Evolutionary conservation across 2,797 vertebrate species (phyloP), one percentile per base, ranked within the genome.

Genomic region (Loriculus beryllinus): DNA sequence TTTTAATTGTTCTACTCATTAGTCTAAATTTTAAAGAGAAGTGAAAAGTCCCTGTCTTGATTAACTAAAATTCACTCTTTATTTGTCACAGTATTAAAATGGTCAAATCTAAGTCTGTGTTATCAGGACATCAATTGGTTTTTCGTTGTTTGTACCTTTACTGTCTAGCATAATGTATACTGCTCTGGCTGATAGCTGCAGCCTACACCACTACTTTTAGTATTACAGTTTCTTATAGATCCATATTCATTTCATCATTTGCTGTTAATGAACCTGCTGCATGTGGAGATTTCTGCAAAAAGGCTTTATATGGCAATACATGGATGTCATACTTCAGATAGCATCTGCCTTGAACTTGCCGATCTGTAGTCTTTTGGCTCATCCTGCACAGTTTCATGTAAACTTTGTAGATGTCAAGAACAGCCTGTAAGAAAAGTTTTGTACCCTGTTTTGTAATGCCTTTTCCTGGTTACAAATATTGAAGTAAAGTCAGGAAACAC

Each of bases 271-370:
- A 96, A 95, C 39, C 51, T 92, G 57, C 78, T 92, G 88, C 83
- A 80, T 89, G 54, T 88, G 96, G 91, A 95, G 93, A 92, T 96
- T 96, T 96, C 71, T 97, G 76, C 83, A 85, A 17, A 93, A 95
- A 95, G 91, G 74, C 96, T 97, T 79, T 59, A 92, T 96, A 68
- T 96, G 91, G 87, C 75, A 95, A 83, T 86, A 85, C 15, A 43
- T 86, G 95, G 84, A 92, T 97, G 93, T 93, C 88, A 86, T 82
- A 19, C 49, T 51, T 56, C 88, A 93, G 52, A 94, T 93, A 93
- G 86, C 95, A 96, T 93, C 86, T 95, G 95, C 81, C 95, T 96
- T 95, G 88, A 96, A 96, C 71, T 79, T 96, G 90, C 92, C 1
- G 29, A 95, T 95, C 83, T 84, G 56, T 74, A 96, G 49, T 82